These are phyloP conservation scores for Corydoras sp. DNA, from an alignment of 2,113 vertebrate genomes.

Conservation along the genomic window DNA sequence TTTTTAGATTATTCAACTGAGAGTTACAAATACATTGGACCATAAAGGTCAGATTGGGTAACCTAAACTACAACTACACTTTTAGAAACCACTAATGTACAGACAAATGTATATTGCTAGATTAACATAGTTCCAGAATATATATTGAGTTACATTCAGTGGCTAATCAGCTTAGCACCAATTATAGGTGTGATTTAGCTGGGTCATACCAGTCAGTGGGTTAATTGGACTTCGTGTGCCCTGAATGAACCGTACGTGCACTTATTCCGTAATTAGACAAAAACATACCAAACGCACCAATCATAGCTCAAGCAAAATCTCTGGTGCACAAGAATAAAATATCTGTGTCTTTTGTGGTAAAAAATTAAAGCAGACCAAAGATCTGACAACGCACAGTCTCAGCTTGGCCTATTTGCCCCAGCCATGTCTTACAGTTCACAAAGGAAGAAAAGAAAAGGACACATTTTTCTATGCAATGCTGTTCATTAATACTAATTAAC, in stretches of 20 bases:
- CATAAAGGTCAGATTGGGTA: neutral
- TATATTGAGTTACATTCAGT: conserved; percentile 31
- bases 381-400: conserved; percentile 4
- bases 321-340: conserved; percentile 25
- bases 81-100: neutral
- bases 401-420: neutral
- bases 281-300: conserved; percentile 56
- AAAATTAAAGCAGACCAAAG: conserved; percentile 28
- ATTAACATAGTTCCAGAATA: neutral
- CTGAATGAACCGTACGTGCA: conserved; percentile 35
- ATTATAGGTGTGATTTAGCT: conserved; percentile 61
- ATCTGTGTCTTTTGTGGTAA: conserved; percentile 13
- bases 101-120: neutral
- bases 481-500: conserved; percentile 49
- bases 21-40: conserved; percentile 1
- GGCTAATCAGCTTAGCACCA: conserved; percentile 52
- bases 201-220: conserved; percentile 46
- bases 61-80: conserved; percentile 4
- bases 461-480: conserved; percentile 38
- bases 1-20: no score
- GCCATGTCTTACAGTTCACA: conserved; percentile 16
- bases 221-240: conserved; percentile 49
- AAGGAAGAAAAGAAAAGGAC: conserved; percentile 31
- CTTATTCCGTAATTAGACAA: conserved; percentile 58
- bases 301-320: conserved; percentile 59